Conservation (phyloP, 2,888 invertebrate species). For the Globia sparganii region DNA sequence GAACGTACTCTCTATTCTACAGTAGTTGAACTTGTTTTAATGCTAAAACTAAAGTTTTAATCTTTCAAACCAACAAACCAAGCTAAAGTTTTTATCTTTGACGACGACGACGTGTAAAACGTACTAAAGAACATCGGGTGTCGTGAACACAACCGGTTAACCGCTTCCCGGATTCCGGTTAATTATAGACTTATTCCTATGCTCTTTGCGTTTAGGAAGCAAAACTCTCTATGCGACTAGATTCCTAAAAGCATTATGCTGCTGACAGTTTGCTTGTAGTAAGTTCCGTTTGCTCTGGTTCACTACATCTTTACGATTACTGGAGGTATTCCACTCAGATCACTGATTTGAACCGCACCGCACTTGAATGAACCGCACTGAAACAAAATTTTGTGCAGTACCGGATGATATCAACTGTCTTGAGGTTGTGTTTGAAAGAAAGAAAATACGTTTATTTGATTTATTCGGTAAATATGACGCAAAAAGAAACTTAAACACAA, state of each 20-base stretch:
- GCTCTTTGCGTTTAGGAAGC: conserved; percentile 34
- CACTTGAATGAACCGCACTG: too few species aligned
- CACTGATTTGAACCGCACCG: too few species aligned
- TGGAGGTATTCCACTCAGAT: too few species aligned
- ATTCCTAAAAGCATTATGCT: conserved; percentile 33
- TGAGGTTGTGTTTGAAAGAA: too few species aligned
- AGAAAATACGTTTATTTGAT: too few species aligned
- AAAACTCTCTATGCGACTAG: conserved; percentile 4
- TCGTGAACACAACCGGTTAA: conserved; percentile 21
- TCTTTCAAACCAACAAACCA: conserved; percentile 11
- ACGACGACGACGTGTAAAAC: conserved; percentile 13
- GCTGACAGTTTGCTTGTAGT: conserved; percentile 12
- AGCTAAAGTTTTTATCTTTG: conserved; percentile 24
- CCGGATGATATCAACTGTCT: neutral
- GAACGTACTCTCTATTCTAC: neutral
- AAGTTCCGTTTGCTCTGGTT: conserved; percentile 1
- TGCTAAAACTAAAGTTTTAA: conserved; percentile 25
- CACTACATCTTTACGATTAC: neutral
- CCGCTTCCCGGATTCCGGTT: conserved; percentile 26
- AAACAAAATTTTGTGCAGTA: too few species aligned
- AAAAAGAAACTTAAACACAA: too few species aligned
- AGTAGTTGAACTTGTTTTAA: conserved; percentile 9
- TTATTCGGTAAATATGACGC: too few species aligned
- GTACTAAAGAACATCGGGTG: conserved; percentile 19
- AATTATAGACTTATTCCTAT: conserved; percentile 52